Percentiles rank a stretch among this genome's conserved stretches.
phyloP scores from a whole-genome alignment of 2,888 invertebrate genomes.

The Graphium colonna region DNA sequence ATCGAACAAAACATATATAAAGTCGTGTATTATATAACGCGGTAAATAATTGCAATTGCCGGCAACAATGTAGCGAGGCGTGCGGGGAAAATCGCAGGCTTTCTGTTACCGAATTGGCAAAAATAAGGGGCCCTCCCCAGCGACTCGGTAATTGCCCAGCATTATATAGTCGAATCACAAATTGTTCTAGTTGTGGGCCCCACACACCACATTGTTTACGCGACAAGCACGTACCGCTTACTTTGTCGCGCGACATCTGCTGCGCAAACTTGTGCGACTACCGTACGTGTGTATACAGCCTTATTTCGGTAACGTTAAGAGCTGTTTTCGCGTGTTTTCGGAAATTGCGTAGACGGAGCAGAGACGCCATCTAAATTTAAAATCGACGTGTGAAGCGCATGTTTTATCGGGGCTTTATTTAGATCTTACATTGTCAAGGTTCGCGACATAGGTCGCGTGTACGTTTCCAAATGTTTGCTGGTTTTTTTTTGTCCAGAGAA shows the following conservation, averaged over 20 bases:
- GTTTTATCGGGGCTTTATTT: conserved; percentile 56
- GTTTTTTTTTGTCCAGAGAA: too few relatives aligned
- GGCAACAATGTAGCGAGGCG: conserved; percentile 32
- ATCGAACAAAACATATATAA: too few relatives aligned
- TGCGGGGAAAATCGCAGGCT: conserved; percentile 23
- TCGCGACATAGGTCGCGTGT: conserved; percentile 19
- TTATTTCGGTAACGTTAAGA: conserved; percentile 39
- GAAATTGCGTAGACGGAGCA: conserved; percentile 45
- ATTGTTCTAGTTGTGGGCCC: conserved; percentile 72
- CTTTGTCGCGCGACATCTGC: conserved; percentile 75
- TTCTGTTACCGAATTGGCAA: conserved; percentile 44
- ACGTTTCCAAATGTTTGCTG: too few relatives aligned
- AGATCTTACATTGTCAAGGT: conserved; percentile 34
- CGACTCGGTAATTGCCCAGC: conserved; percentile 52
- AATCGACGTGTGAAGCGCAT: conserved; percentile 54
- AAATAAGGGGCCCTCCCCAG: conserved; percentile 40
- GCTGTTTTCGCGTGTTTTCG: conserved; percentile 31
- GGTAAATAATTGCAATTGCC: conserved; percentile 24
- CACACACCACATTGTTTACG: conserved; percentile 75
- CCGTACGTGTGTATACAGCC: background rate
- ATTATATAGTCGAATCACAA: conserved; percentile 73
- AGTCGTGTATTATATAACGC: too few relatives aligned
- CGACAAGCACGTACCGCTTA: conserved; percentile 72
- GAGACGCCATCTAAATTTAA: conserved; percentile 56
- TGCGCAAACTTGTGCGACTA: conserved; percentile 23